A percentile compares a stretch with the other conserved stretches of the same genome.
Conservation (phyloP, 1,140 invertebrate species). For the Megalopta genalis region DNA sequence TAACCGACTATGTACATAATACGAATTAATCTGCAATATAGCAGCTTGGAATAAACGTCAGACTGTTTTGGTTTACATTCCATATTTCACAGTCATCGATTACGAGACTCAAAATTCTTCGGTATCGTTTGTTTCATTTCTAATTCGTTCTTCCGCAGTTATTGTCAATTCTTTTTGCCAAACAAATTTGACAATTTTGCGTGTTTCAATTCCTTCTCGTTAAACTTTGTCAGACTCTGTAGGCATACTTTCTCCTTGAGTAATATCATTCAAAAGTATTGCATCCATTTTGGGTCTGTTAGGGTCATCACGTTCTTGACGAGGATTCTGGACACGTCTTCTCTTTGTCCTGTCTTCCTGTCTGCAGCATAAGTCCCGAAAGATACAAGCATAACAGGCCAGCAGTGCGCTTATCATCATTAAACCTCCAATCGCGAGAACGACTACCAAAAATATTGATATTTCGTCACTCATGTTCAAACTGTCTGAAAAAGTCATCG, state of each 20-base stretch:
- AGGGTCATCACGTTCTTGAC: conserved; percentile 42
- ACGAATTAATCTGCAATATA: conserved; percentile 36
- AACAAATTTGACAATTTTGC: neutral
- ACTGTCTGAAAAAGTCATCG: conserved; percentile 41
- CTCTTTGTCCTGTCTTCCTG: conserved; percentile 56
- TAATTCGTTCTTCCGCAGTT: neutral
- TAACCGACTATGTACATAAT: conserved; percentile 58
- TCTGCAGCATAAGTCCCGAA: conserved; percentile 69
- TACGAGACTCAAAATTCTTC: neutral
- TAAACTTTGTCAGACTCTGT: conserved; percentile 73
- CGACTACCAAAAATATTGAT: conserved; percentile 67
- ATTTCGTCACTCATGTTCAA: conserved; percentile 64
- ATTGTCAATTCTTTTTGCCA: neutral
- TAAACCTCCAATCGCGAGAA: conserved; percentile 66
- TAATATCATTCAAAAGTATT: conserved; percentile 70
- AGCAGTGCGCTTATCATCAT: conserved; percentile 66
- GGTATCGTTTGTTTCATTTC: neutral
- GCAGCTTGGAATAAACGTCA: conserved; percentile 22
- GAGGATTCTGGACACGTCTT: conserved; percentile 50
- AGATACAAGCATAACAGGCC: conserved; percentile 69
- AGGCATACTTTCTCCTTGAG: conserved; percentile 71
- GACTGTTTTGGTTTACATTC: conserved; percentile 5
- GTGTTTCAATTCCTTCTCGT: neutral
- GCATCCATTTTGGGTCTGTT: conserved; percentile 49
- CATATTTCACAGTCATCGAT: conserved; percentile 10